phyloP scores from a whole-genome alignment of 2,797 vertebrate genomes.

The Fistularia tabacaria region DNA sequence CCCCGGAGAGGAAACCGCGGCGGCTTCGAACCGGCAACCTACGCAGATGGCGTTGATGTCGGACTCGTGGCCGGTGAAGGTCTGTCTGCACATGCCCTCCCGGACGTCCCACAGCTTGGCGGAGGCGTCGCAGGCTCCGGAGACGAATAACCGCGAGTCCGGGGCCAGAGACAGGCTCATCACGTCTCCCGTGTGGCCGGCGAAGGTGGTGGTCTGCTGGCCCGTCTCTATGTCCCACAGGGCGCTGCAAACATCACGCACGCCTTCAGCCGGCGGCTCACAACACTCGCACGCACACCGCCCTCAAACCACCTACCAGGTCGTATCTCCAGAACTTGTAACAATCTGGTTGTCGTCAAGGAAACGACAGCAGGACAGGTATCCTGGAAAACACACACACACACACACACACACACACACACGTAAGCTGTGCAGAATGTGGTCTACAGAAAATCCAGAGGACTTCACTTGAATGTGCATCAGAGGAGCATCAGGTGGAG shows the following conservation, averaged over 20 bases:
- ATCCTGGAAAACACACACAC: constrained; percentile 76
- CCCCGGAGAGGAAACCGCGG: not conserved
- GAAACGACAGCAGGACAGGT: constrained; percentile 98
- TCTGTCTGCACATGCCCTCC: constrained; percentile 99
- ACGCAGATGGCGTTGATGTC: constrained; percentile 99
- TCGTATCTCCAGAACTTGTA: constrained; percentile 99
- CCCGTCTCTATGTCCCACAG: constrained; percentile 99
- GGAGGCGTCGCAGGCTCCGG: constrained; percentile 97
- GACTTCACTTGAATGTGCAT: too few relatives aligned
- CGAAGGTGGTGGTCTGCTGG: constrained; percentile 98
- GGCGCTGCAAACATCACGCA: constrained; percentile 73
- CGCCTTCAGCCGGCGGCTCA: not conserved
- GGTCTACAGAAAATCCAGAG: too few relatives aligned
- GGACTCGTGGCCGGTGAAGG: constrained; percentile 97
- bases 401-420: constrained; percentile 7
- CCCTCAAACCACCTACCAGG: constrained; percentile 82
- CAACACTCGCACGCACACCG: too few relatives aligned
- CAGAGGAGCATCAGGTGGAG: too few relatives aligned
- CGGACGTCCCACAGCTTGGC: constrained; percentile 98
- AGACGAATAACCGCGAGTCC: constrained; percentile 94
- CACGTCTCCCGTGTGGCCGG: constrained; percentile 96
- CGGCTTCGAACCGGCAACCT: constrained; percentile 45
- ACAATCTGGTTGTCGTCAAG: constrained; percentile 99
- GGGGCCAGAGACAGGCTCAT: constrained; percentile 98
- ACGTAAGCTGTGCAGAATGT: not conserved